Evolutionary conservation across 2,113 vertebrate genomes (phyloP).

Genomic region (Perca flavescens): DNA sequence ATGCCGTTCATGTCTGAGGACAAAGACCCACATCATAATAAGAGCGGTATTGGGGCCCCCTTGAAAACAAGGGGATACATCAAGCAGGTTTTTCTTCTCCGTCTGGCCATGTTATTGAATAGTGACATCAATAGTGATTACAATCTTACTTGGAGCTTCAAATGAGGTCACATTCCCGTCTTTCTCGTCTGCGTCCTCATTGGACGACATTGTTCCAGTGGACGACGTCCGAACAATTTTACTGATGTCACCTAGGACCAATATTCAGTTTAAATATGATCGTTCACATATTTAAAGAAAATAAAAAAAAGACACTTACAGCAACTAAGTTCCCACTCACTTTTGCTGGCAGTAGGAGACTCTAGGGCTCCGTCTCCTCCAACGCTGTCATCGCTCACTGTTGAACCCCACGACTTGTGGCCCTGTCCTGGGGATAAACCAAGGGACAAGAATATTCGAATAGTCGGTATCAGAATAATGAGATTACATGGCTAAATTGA

Average conservation of each 20-base stretch:
- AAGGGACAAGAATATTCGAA: background rate
- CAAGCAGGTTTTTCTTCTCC: background rate
- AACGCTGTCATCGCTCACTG: conserved; percentile 85
- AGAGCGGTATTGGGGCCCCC: background rate
- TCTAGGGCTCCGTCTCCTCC: conserved; percentile 80
- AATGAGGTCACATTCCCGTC: conserved; percentile 84
- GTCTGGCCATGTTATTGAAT: no score
- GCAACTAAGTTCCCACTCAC: conserved; percentile 66
- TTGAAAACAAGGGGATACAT: background rate
- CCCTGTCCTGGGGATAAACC: conserved; percentile 80
- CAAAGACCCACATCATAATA: background rate
- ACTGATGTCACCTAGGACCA: conserved; percentile 86
- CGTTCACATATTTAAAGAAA: background rate
- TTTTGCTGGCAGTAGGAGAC: conserved; percentile 79
- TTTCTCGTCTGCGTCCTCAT: conserved; percentile 89
- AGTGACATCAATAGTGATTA: background rate
- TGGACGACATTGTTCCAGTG: conserved; percentile 89
- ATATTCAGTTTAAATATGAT: background rate
- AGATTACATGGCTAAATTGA: background rate
- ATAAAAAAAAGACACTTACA: background rate
- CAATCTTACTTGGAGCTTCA: conserved; percentile 84
- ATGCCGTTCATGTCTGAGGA: conserved; percentile 89
- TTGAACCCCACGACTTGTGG: conserved; percentile 93
- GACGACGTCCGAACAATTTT: conserved; percentile 87
- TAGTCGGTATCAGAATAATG: background rate